Evolutionary conservation across 2,888 invertebrate species (phyloP), one percentile per base, ranked within the genome.

Genomic region (Eumerus sabulonum): DNA sequence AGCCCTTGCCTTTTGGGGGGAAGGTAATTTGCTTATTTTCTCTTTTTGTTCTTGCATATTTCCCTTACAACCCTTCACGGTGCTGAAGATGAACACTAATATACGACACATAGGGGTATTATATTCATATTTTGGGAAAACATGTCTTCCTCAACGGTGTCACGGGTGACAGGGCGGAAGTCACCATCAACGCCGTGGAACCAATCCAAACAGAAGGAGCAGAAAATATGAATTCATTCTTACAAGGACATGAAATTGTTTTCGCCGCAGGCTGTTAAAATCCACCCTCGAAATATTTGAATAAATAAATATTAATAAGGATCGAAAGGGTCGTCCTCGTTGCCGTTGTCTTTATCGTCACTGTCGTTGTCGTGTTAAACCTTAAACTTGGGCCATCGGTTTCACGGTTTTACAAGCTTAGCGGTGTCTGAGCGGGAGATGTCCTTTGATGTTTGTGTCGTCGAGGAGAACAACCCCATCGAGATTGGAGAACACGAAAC

Each of bases 291-390:
- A 36, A 74, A 79, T 56, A 79, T 79, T 79, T 79, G 79, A 79
- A 79, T 79, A 79, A 64, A 79, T 79, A 79, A 79, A 79, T 79
- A 79, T 70, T 79, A 74, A 79, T 79, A 73, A 64, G 79, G 50
- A 51, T 60, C 68, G 70, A 74, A 74, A 74, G 70, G 79, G 74
- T 79, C 63, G 68, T 27, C 27, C 7, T 27, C 27, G 27, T 27
- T 27, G 27, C 7, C 27, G 27, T 27, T 27, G 27, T 7, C 27
- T 27, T 27, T 27, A 7, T 27, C 27, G 27, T 7, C 27, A 4
- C 7, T 27, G 27, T 27, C 27, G 27, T 27, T 7, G 27, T 27
- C 3, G 7, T 66, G 68, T 68, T 68, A 77, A 57, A 73, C 74
- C 56, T 70, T 70, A 74, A 79, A 70, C 64, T 70, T 38, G 56